Conservation (phyloP, 2,113 vertebrate genomes). For the Coptodon bakossiorum region DNA sequence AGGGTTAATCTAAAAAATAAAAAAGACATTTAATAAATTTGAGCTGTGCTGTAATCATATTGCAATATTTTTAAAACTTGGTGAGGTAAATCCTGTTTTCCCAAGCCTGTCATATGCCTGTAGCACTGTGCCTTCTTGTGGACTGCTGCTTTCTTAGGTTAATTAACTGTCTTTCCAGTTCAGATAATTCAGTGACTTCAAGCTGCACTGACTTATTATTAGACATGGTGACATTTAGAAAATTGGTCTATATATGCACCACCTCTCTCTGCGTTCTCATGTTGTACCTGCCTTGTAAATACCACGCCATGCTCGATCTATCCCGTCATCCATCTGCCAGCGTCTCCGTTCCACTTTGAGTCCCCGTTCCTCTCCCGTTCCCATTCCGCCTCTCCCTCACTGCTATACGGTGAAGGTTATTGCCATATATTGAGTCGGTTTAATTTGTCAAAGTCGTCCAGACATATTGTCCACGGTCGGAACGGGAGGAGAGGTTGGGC, state of each 20-base stretch:
- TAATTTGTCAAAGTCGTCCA: slow-evolving; percentile 68
- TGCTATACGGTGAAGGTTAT: slow-evolving; percentile 58
- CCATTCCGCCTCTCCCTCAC: background rate
- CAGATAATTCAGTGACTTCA: background rate
- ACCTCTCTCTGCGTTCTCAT: background rate
- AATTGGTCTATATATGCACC: background rate
- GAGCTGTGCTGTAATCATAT: background rate
- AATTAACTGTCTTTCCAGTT: background rate
- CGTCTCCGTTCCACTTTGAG: background rate
- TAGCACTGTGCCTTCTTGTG: background rate
- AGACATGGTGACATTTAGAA: slow-evolving; percentile 15
- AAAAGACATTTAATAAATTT: background rate
- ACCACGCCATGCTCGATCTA: background rate
- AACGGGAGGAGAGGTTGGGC: background rate
- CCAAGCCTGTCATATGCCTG: background rate
- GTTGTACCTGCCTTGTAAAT: slow-evolving; percentile 18
- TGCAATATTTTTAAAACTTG: background rate
- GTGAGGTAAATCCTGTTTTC: background rate
- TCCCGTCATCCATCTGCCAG: slow-evolving; percentile 21
- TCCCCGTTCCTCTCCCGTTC: background rate
- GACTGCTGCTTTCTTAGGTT: background rate
- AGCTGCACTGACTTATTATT: background rate
- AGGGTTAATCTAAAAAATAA: background rate
- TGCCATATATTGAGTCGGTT: slow-evolving; percentile 61
- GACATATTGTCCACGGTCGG: slow-evolving; percentile 41